Percentiles rank a stretch among this genome's conserved stretches.
These are phyloP conservation scores for Antrozous pallidus DNA, from an alignment of 2,797 vertebrate species.

Conservation along the genomic window DNA sequence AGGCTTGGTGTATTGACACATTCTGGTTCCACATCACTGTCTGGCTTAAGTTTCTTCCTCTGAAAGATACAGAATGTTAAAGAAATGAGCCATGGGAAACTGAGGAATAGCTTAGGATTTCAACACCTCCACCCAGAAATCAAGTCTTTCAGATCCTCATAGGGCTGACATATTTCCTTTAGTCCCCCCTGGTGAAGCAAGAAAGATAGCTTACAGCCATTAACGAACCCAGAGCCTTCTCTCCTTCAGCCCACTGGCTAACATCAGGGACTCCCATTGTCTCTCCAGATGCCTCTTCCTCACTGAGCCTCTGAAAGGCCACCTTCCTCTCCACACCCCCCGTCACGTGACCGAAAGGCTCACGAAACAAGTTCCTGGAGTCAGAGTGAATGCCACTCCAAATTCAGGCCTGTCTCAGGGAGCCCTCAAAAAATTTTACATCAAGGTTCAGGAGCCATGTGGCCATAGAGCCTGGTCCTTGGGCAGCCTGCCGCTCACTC, in stretches of 20 bases:
- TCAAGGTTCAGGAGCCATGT: background rate
- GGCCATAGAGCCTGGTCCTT: background rate
- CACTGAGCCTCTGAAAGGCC: background rate
- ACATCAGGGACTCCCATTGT: background rate
- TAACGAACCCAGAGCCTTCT: no score
- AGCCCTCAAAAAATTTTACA: background rate
- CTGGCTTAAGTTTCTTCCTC: constrained; percentile 81
- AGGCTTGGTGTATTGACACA: background rate
- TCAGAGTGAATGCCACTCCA: background rate
- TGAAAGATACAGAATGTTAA: constrained; percentile 68
- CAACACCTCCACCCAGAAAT: background rate
- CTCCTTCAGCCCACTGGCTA: background rate
- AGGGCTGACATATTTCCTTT: background rate
- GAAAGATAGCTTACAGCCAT: rapidly evolving
- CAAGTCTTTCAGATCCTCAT: background rate
- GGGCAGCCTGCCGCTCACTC: background rate
- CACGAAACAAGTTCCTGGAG: background rate
- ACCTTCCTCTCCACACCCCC: background rate
- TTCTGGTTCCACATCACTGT: background rate
- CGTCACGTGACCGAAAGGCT: background rate
- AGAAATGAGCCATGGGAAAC: background rate
- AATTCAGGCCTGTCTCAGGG: no score
- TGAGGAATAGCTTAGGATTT: background rate
- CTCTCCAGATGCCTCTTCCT: background rate
- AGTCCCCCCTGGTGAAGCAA: background rate